Evolutionary conservation across 2,797 vertebrate species (phyloP), one percentile per base, ranked within the genome.

Genomic region (Rhodeus uyekii): DNA sequence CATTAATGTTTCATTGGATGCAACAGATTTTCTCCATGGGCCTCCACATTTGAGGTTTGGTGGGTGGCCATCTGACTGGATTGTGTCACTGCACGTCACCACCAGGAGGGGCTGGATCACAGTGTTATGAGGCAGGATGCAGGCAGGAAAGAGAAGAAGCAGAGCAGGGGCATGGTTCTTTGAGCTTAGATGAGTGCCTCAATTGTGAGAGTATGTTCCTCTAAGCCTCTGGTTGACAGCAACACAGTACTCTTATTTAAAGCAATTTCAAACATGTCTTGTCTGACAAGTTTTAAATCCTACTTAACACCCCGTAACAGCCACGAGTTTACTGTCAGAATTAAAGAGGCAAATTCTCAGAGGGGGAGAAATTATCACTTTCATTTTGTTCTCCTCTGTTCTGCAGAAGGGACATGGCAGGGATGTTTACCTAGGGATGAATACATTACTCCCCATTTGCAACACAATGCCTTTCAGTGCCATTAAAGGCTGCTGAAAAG

Each of bases 191-290:
- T 92, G 93, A 94, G 93, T 94, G 92, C 94, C 92, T 95, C 94
- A 94, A 94, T 95, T 94, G 94, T 95, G 88, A 92, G 92, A 94
- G 94, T 94, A 92, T 95, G 95, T 94, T 91, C 92, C 92, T 93
- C 94, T 95, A 95, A 95, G 94, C 95, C 93, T 90, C 93, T 90
- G 91, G 93, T 93, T 95, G 95, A 95, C 94, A 95, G 95, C 94
- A 95, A 93, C 94, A 96, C 94, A 95, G 93, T 95, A 93, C 94
- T 95, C 94, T 95, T 95, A 94, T 96, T 96, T 95, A 95, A 95
- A 95, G 94, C 94, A 95, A 96, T 96, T 96, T 95, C 94, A 95
- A 96, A 95, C 95, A 96, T 94, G 94, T 95, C 95, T 94, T 96
- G 95, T 96, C 93, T 95, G 95, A 95, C 95, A 95, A 95, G 94